A percentile compares a stretch with the other conserved stretches of the same genome.
phyloP scores from a whole-genome alignment of 2,888 invertebrate species.

The Sacculina carcini region DNA sequence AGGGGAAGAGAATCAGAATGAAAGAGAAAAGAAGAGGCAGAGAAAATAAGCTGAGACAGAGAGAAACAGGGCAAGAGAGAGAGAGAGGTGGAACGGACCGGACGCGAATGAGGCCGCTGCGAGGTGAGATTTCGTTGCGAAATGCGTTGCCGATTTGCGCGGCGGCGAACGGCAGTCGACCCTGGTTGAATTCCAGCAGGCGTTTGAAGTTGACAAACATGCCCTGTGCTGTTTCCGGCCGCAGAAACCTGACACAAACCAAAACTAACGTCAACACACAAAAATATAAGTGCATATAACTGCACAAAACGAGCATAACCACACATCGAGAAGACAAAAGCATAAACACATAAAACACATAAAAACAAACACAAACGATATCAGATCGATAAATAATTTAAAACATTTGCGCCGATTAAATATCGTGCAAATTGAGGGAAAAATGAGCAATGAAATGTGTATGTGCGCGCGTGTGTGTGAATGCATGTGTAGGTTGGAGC shows the following conservation, averaged over 20 bases:
- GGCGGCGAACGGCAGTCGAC: constrained; percentile 83
- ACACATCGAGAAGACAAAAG: too few species aligned
- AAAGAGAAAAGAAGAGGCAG: background rate
- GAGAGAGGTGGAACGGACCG: constrained; percentile 20
- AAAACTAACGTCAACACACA: too few species aligned
- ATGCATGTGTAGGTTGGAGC: background rate
- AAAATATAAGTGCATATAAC: too few species aligned
- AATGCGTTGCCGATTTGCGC: constrained; percentile 98
- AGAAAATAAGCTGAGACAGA: background rate
- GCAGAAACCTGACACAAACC: constrained; percentile 27
- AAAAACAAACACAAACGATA: too few species aligned
- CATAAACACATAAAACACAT: too few species aligned
- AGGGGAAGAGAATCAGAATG: too few species aligned
- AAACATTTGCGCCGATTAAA: too few species aligned
- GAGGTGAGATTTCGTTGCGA: constrained; percentile 94
- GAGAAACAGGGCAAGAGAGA: background rate
- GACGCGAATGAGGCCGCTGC: constrained; percentile 79
- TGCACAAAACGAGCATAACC: too few species aligned
- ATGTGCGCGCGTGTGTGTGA: too few species aligned
- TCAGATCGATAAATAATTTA: too few species aligned
- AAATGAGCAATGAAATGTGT: too few species aligned
- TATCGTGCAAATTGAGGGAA: too few species aligned
- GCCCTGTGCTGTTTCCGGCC: constrained; percentile 98
- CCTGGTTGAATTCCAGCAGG: constrained; percentile 86
- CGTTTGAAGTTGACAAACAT: constrained; percentile 99